phyloP scores from a whole-genome alignment of 2,797 vertebrate genomes.

The Scarus forsteni region DNA sequence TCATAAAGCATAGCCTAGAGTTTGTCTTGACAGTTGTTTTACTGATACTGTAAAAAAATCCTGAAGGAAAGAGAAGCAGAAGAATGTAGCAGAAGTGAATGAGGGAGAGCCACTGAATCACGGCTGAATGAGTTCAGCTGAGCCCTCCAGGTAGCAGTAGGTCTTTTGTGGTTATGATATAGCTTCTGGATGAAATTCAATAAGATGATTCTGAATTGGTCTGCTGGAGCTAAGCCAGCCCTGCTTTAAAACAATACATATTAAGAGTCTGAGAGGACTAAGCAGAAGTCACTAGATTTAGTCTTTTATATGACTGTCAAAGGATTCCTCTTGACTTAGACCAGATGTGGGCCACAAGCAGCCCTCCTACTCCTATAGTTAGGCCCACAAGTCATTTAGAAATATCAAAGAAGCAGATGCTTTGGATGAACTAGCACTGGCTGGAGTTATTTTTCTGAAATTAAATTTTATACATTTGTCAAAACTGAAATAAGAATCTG shows the following conservation, averaged over 20 bases:
- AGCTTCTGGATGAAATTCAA: conserved; percentile 87
- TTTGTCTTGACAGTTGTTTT: not conserved
- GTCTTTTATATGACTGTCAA: not conserved
- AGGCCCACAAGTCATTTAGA: too few species aligned
- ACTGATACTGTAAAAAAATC: not conserved
- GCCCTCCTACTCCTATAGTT: too few species aligned
- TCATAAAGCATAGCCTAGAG: too few species aligned
- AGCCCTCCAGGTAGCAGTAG: conserved; percentile 85
- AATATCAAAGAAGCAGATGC: too few species aligned
- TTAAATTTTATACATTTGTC: too few species aligned
- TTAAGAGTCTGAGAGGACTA: conserved; percentile 33
- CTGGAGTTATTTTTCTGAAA: too few species aligned
- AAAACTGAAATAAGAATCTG: too few species aligned
- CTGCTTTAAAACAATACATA: conserved; percentile 72
- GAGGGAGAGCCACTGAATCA: conserved; percentile 68
- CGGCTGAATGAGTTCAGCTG: conserved; percentile 81
- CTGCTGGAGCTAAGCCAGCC: conserved; percentile 81
- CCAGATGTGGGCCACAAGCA: too few species aligned
- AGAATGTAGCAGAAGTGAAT: conserved; percentile 7
- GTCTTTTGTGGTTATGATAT: conserved; percentile 90
- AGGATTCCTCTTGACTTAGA: not conserved
- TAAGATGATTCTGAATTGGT: conserved; percentile 85
- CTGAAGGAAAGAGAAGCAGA: conserved; percentile 12
- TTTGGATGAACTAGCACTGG: too few species aligned
- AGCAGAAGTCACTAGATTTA: conserved; percentile 35